Base-by-base conservation (phyloP, 2,888 invertebrate genomes). In the Tubulanus polymorphus region DNA sequence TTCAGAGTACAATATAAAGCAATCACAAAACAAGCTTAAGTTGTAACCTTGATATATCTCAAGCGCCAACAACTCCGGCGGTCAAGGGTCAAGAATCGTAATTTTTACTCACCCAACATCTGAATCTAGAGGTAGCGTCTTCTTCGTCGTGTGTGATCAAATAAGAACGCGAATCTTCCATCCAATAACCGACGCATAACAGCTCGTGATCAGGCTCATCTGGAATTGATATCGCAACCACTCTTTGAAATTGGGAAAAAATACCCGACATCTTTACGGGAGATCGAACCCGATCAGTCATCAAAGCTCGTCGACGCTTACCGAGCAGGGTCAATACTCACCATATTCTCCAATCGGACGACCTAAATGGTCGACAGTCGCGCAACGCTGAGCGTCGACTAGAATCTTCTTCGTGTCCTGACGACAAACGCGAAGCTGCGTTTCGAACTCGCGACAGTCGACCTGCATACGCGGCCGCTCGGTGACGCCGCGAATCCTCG, bases 101-200 rank as follows among this genome's bases (percentile, higher is more conserved):
- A 37, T 15, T 25, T 18, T 26, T 20, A 70, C 77, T 68, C 41
- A 95, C 94, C 96, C 96, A 97, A 77, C 96, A 97, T 69, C 95
- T 87, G 78, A 94, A 97, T 76, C 89, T 91, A 2, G 93, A 93
- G 71, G 92, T 89, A 0, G 96, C 92, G 83, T 97, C 96, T 69
- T 95, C 84, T 74, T 93, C 93, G 76, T 97, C 96, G 77, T 90
- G 94, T 0, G 96, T 97, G 54, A 97, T 90, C 45, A 97, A 81
- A 79, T 96, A 96, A 0, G 96, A 96, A 76, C 91, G 92, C 35
- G 96, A 84, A 83, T 97, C 96, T 78, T 97, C 96, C 79, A 95
- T 93, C 93, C 95, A 97, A 79, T 86, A 96, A 0, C 95, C 96
- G 67, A 97, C 93, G 75, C 97, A 97, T 75, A 93, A 93, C 88